These are phyloP conservation scores for Neria commutata DNA, from an alignment of 2,888 invertebrate species.

Conservation along the genomic window DNA sequence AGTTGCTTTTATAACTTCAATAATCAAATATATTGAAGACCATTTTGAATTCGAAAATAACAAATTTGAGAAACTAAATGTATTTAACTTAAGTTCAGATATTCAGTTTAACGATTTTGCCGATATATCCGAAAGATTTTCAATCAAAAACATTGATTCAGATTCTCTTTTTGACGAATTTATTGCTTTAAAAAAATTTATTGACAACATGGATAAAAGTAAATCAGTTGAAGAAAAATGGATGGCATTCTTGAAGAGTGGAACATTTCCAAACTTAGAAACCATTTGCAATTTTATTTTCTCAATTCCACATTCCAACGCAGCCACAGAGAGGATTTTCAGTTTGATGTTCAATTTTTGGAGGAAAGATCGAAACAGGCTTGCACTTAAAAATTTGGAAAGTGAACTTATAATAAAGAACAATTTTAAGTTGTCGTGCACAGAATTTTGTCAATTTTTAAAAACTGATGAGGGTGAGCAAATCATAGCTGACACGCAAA, in stretches of 20 bases:
- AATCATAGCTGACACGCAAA: background rate
- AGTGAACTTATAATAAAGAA: conserved; percentile 19
- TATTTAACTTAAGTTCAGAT: background rate
- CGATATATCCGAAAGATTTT: conserved; percentile 6
- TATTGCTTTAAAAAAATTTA: conserved; percentile 10
- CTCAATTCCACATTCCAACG: conserved; percentile 18
- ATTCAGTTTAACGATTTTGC: background rate
- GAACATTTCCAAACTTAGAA: conserved; percentile 18
- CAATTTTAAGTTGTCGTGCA: conserved; percentile 4
- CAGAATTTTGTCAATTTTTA: conserved; percentile 12
- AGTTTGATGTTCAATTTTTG: conserved; percentile 13
- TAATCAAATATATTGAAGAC: background rate
- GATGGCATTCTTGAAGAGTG: conserved; percentile 14
- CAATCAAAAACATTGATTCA: conserved; percentile 11
- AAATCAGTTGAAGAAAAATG: conserved; percentile 17
- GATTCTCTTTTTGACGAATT: conserved; percentile 17
- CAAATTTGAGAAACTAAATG: background rate
- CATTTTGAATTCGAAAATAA: background rate
- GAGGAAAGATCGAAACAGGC: conserved; percentile 17
- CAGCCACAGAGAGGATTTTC: conserved; percentile 18
- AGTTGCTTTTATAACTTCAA: background rate
- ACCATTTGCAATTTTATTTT: conserved; percentile 5
- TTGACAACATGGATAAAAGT: conserved; percentile 12
- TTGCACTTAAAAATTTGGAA: conserved; percentile 18
- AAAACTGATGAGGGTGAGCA: background rate